Base-by-base conservation (phyloP, 2,888 invertebrate species). In the Leptopilina myrica region DNA sequence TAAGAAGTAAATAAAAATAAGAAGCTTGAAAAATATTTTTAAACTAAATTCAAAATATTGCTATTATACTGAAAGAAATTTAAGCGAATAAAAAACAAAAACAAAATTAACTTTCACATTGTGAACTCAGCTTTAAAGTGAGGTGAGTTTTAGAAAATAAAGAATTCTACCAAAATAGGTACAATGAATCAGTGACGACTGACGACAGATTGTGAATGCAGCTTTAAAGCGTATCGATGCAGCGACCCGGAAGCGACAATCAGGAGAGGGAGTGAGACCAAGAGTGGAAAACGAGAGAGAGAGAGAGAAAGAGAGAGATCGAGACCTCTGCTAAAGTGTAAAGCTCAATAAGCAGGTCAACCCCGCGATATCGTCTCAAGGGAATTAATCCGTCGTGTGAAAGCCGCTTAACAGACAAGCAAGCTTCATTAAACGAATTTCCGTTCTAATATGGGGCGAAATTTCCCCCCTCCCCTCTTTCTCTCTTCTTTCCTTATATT, bases 211-310 rank as follows among this genome's bases (percentile, higher is more conserved):
- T 86, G 87, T 86, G 87, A 84, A 79, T 56, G 77, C 79, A 76
- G 85, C 87, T 87, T 86, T 86, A 87, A 87, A 83, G 84, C 82
- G 81, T 83, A 81, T 85, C 82, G 84, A 86, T 85, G 85, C 85
- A 88, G 84, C 83, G 87, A 85, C 84, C 86, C 86, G 87, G 87
- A 87, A 87, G 86, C 85, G 86, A 87, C 87, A 88, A 86, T 81
- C 86, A 46, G 20, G 33, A 15, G 76, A 49, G 53, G 69, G 73
- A 79, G 73, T 73, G 78, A 69, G 66, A 65, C 69, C 65, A 49
- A 26, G 80, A 49, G 43, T 76, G 6, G 49, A 33, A 46, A 40
- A 79, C 78, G 81, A 80, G 84, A 83, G 84, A 85, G 87, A 87
- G 86, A 85, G 33, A 33, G 84, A 85, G 87, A 87, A 86, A 85